Conservation (phyloP, 2,113 vertebrate species). For the Hemichromis elongatus region DNA sequence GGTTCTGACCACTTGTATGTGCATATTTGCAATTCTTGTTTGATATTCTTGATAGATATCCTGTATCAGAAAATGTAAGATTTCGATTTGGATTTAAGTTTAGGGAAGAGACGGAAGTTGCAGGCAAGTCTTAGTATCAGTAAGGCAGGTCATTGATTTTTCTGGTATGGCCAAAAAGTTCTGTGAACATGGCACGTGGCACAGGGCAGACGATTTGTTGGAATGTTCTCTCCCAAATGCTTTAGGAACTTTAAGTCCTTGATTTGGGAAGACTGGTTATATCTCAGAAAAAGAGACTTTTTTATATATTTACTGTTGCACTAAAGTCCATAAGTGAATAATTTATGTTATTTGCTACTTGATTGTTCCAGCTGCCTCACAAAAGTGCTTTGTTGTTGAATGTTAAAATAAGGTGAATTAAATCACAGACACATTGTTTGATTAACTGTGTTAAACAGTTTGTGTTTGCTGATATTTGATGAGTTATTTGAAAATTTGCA, state of each 20-base stretch:
- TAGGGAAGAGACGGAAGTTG: neutral
- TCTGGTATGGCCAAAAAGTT: neutral
- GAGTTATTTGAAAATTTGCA: too few species aligned
- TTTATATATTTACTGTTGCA: neutral
- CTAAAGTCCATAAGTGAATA: neutral
- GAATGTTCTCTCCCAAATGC: neutral
- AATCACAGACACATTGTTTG: too few species aligned
- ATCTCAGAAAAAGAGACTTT: neutral
- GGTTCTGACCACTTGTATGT: neutral
- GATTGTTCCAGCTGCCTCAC: neutral
- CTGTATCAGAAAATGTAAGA: neutral
- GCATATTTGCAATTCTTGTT: neutral
- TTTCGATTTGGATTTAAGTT: neutral
- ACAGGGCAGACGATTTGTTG: neutral
- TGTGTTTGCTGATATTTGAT: too few species aligned
- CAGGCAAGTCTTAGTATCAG: neutral
- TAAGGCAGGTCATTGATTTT: neutral
- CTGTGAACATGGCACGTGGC: neutral
- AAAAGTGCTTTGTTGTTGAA: neutral
- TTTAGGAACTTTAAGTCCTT: neutral
- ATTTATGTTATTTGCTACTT: neutral
- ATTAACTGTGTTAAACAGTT: too few species aligned
- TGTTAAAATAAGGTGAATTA: too few species aligned
- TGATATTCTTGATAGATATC: neutral
- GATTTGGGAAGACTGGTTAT: neutral